phyloP scores from a whole-genome alignment of 2,888 invertebrate genomes.

The Zygaena filipendulae region DNA sequence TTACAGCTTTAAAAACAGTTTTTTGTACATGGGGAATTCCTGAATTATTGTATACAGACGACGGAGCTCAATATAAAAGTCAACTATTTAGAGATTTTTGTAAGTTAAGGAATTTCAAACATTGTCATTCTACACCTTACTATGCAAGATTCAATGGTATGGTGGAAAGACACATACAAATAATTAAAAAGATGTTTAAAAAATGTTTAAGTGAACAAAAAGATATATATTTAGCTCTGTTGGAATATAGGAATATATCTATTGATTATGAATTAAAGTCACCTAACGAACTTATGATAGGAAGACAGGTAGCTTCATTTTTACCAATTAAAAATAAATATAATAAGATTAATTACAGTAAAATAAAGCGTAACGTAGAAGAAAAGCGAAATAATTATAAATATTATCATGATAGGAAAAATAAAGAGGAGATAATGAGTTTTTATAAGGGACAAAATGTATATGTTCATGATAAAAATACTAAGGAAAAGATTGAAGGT shows the following conservation, averaged over 20 bases:
- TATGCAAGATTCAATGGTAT: constrained; percentile 6
- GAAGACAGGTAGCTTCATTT: constrained; percentile 4
- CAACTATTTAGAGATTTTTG: constrained; percentile 3
- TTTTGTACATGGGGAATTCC: constrained; percentile 1
- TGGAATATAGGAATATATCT: constrained; percentile 9
- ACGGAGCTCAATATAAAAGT: constrained; percentile 2
- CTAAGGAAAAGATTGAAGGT: constrained; percentile 5
- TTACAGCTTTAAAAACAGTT: constrained; percentile 3
- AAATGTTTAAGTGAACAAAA: constrained; percentile 4
- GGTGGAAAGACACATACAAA: constrained; percentile 5
- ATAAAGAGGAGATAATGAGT: constrained; percentile 2
- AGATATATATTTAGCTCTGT: constrained; percentile 7
- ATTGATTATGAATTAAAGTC: constrained; percentile 5
- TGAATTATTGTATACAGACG: neutral
- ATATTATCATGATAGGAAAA: constrained; percentile 7
- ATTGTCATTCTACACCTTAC: constrained; percentile 2
- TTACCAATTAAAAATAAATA: constrained; percentile 1
- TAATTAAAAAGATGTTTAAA: constrained; percentile 7
- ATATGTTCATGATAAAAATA: constrained; percentile 5
- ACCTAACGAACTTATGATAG: constrained; percentile 5
- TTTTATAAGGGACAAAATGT: constrained; percentile 7
- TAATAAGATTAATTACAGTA: constrained; percentile 1
- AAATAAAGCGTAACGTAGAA: neutral
- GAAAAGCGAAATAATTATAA: constrained; percentile 3
- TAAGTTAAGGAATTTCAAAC: constrained; percentile 1